Base-by-base conservation (phyloP, 2,113 vertebrate species). In the Myrmecophaga tridactyla region DNA sequence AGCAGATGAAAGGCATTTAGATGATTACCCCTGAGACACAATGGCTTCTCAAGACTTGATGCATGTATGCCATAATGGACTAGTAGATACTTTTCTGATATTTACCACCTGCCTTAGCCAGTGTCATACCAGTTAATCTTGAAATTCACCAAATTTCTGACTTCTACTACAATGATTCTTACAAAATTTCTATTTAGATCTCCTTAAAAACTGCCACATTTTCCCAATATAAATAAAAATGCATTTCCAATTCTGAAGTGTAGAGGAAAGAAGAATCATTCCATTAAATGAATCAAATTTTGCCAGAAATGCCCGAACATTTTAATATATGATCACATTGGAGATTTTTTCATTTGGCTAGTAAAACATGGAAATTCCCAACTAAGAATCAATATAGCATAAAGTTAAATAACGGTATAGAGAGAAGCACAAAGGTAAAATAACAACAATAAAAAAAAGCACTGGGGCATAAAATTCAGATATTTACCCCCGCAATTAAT, bases 1-100 rank as follows among this genome's bases (percentile, higher is more conserved):
- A 83, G 70, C 69, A 92, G 88, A 94, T 81, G 92, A 95, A 96
- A 86, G 81, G 56, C 72, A 94, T 94, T 95, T 95, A 67, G 41
- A 72, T 51, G 77, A 88, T 58, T 92, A 65, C 91, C 89, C 95
- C 58, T 34, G 92, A 81, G 82, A 90, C 48, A n/a, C 25, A 53
- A 25, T 1, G 41, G 53, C 56, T 88, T 88, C 18, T 60, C 65
- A 31, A 83, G 72, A 41, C 46, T 60, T 23, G 41, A 62, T 11
- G 75, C 15, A 31, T 73, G 43, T 31, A 86, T 77, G 60, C 46
- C 86, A 80, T 31, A 41, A 65, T 70, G 46, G 56, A 51, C 25
- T 3, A 62, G 90, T 20, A 80, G 72, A 77, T 56, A 21, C 39
- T 46, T 85, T 91, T 96, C 83, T 94, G 51, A 94, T 69, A 89